Base-by-base conservation (phyloP, 30 jellyfish, hydroid and myxozoan species). In the Hydractinia symbiolongicarpus region DNA sequence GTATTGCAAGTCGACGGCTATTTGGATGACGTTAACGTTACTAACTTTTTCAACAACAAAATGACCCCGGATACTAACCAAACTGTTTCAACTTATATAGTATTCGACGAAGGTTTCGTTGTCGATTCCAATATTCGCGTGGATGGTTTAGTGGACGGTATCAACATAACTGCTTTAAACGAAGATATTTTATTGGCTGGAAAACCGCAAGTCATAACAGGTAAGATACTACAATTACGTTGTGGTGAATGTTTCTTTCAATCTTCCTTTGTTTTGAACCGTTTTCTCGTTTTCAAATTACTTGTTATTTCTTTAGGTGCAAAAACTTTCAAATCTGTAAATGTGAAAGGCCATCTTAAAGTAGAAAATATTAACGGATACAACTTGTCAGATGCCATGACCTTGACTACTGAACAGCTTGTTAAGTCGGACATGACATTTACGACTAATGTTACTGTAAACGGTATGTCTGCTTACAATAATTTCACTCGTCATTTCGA, bases 121-220 rank as follows among this genome's bases (percentile, higher is more conserved):
- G 95, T 83, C 50, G 80, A 49, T 50, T 82, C 84, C 4, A 68
- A 86, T 66, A 66, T 87, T 9, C 54, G 58, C 52, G 96, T 91
- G 5, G 55, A 66, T 70, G 96, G 98, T 20, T 75, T 75, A 51
- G 95, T 91, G 16, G 98, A 91, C 77, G 89, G 92, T 9, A 91
- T 84, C 10, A 86, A 86, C 81, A 82, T 91, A 17, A 87, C 91
- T 4, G 80, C 79, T 11, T 83, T 90, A 57, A 74, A 90, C 75
- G 30, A 54, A 21, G 90, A 84, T 84, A 88, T 89, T 52, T 86
- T 78, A n/a, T 68, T 85, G 79, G 62, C 71, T n/a, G 73, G 82
- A 66, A 83, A 66, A 40, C 61, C 76, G 54, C 96, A 90, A 67
- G 67, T 79, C 4, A 86, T 90, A 50, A 61, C 64, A 76, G 95